These are phyloP conservation scores for Proisotoma minuta DNA, from an alignment of 2,888 invertebrate species.

Conservation along the genomic window DNA sequence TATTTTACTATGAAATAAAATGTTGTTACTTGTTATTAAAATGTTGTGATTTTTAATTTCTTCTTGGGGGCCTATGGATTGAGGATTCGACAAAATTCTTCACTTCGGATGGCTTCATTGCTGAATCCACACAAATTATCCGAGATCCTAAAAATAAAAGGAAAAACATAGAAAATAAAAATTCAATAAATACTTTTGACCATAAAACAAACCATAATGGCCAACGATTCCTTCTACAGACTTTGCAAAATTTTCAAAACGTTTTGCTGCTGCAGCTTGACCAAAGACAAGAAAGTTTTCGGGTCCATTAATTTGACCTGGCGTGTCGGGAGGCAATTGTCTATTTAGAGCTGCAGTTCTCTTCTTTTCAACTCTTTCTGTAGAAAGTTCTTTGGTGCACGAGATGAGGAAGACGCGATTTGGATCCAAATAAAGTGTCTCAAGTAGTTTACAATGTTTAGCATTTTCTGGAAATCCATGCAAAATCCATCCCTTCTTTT, in stretches of 20 bases:
- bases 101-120: constrained; percentile 21
- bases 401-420: constrained; percentile 38
- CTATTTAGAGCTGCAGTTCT: constrained; percentile 24
- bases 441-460: constrained; percentile 32
- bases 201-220: constrained; percentile 27
- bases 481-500: constrained; percentile 41
- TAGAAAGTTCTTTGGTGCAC: constrained; percentile 25
- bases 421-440: constrained; percentile 23
- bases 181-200: neutral
- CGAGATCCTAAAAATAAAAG: constrained; percentile 24
- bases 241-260: constrained; percentile 22
- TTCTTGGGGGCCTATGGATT: constrained; percentile 33
- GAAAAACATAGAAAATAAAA: neutral
- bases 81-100: constrained; percentile 34
- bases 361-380: constrained; percentile 17
- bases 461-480: constrained; percentile 40
- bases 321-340: constrained; percentile 11
- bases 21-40: constrained; percentile 4
- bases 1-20: constrained; percentile 2
- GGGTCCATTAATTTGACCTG: neutral
- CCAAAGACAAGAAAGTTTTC: constrained; percentile 32
- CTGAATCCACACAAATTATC: constrained; percentile 41
- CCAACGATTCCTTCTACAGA: constrained; percentile 26
- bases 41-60: neutral
- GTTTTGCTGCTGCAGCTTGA: constrained; percentile 20